A percentile compares a stretch with the other conserved stretches of the same genome.
These are phyloP conservation scores for Pinna nobilis DNA, from an alignment of 1,140 invertebrate genomes.

Conservation along the genomic window DNA sequence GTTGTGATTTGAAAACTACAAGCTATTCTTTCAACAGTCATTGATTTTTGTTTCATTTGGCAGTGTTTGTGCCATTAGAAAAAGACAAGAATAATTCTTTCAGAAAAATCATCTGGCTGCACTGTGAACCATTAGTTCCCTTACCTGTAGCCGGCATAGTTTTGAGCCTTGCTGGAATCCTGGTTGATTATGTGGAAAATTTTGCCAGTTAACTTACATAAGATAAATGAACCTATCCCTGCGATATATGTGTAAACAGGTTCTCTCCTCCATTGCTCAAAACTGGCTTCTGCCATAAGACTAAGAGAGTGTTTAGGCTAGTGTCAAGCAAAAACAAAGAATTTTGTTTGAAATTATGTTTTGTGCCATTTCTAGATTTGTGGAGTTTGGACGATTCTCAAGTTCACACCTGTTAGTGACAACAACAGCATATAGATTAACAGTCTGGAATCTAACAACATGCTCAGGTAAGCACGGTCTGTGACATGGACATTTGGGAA, in stretches of 20 bases:
- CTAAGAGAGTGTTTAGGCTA: not conserved
- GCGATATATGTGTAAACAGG: not conserved
- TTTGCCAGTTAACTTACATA: not conserved
- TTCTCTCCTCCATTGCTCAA: not conserved
- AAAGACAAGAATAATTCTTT: not conserved
- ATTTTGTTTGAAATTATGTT: too few relatives aligned
- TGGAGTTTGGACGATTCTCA: constrained; percentile 81
- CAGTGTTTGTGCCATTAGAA: too few relatives aligned
- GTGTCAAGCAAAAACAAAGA: too few relatives aligned
- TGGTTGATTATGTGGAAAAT: not conserved
- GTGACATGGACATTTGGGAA: too few relatives aligned
- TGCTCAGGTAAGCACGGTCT: constrained; percentile 76
- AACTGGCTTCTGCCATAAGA: not conserved
- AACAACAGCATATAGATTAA: constrained; percentile 77
- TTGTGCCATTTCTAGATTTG: constrained; percentile 72
- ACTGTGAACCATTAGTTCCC: not conserved
- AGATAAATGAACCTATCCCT: not conserved
- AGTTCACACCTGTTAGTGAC: constrained; percentile 81
- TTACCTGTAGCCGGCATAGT: not conserved
- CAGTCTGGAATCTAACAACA: constrained; percentile 84
- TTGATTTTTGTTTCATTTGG: too few relatives aligned
- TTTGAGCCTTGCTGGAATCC: not conserved
- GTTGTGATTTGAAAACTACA: too few relatives aligned
- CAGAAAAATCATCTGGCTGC: not conserved
- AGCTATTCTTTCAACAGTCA: too few relatives aligned